Base-by-base conservation (phyloP, 2,888 invertebrate genomes). In the Acanthococcus lagerstroemiae region DNA sequence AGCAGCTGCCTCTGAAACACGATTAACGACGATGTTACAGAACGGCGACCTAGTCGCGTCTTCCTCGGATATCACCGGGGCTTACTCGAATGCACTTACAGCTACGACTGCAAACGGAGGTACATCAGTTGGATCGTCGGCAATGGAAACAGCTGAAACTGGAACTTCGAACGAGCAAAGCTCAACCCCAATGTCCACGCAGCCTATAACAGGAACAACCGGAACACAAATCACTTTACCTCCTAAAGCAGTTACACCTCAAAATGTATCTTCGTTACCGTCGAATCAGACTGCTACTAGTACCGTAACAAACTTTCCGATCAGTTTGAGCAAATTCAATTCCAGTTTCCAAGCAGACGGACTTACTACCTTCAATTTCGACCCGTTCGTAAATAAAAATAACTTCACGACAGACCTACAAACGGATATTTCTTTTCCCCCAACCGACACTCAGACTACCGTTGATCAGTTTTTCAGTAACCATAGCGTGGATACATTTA, bases 101-200 rank as follows among this genome's bases (percentile, higher is more conserved):
- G 71, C 72, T 0, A 74, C 72, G 56, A 72, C 74, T 30, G 72
- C 68, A 30, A 73, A 74, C 19, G 69, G 71, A 56, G 72, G 73
- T 44, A 71, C 75, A 7, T 55, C 65, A n/a, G 48, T 48, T 12
- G 54, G 50, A 26, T 6, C 30, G 15, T 55, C 69, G 4, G 68
- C 71, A 46, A 69, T 69, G 26, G 52, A 70, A 44, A 56, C 71
- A 17, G 44, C 63, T 9, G 27, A 57, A 48, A 56, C 50, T 19
- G 25, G 27, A 22, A 57, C 58, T n/a, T 21, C n/a, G 9, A 63
- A 56, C 21, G n/a, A 4, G 4, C 5, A 22, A 27, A 54, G 55
- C 17, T 21, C 55, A 24, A 67, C 68, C 6, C n/a, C n/a, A n/a
- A n/a, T n/a, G n/a, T n/a, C n/a, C n/a, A 68, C 66, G 15, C 26